A percentile compares a stretch with the other conserved stretches of the same genome.
phyloP scores from a whole-genome alignment of 2,797 vertebrate species.

The Pseudochirops corinnae region DNA sequence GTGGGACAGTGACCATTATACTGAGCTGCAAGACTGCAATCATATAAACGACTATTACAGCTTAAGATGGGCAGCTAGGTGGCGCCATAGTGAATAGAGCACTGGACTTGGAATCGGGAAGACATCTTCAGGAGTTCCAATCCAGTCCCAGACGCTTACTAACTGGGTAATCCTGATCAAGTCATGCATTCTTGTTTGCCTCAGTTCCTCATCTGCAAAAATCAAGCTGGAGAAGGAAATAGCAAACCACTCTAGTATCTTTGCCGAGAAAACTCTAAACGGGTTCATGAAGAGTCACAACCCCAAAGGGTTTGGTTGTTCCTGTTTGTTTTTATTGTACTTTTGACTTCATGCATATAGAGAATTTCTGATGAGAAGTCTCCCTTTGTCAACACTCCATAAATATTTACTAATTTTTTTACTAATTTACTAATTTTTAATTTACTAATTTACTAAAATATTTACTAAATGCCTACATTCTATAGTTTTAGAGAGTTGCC shows the following conservation, averaged over 20 bases:
- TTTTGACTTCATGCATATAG: neutral
- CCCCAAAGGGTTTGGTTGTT: neutral
- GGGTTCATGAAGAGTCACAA: neutral
- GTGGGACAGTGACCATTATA: neutral
- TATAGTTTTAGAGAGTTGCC: neutral
- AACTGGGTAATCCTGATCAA: neutral
- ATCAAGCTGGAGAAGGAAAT: neutral
- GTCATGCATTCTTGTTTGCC: neutral
- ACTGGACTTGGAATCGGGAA: neutral
- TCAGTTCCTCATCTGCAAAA: neutral
- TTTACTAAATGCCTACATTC: neutral
- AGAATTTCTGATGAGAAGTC: neutral
- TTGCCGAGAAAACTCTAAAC: neutral
- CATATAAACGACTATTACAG: neutral
- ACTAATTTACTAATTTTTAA: too few relatives aligned
- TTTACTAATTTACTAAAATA: neutral
- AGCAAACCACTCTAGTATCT: neutral
- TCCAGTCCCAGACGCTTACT: neutral
- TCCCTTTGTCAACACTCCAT: neutral
- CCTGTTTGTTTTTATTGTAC: neutral
- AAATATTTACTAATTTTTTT: neutral
- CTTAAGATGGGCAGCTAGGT: neutral
- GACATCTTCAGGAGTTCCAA: neutral
- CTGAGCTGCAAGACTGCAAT: neutral
- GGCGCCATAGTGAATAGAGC: neutral